phyloP scores from a whole-genome alignment of 2,888 invertebrate species.

The Tridacna crocea region DNA sequence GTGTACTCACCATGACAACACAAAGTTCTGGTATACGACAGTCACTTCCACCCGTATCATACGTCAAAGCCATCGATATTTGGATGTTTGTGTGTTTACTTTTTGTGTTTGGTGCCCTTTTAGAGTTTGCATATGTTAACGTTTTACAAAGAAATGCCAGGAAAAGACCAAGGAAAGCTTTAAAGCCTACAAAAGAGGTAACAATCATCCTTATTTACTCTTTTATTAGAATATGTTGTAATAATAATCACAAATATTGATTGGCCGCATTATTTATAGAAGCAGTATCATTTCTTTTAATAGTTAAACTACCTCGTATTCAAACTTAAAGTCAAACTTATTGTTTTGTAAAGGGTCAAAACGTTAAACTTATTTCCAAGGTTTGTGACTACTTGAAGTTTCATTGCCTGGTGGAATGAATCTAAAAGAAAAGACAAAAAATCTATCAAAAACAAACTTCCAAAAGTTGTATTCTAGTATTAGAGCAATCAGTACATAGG shows the following conservation, averaged over 20 bases:
- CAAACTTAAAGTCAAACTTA: too few relatives aligned
- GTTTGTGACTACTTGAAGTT: not conserved
- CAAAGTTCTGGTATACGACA: constrained; percentile 58
- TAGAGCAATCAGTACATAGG: too few relatives aligned
- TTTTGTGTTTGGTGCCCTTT: constrained; percentile 10
- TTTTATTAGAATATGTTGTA: not conserved
- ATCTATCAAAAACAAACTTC: not conserved
- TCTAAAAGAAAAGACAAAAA: not conserved
- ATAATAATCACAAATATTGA: not conserved
- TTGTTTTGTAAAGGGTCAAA: too few relatives aligned
- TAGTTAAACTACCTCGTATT: too few relatives aligned
- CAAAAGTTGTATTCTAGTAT: not conserved
- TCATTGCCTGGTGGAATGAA: too few relatives aligned
- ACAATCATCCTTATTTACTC: not conserved
- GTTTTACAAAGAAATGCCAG: constrained; percentile 10
- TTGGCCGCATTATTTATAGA: not conserved
- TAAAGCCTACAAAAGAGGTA: constrained; percentile 5
- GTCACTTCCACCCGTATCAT: constrained; percentile 53
- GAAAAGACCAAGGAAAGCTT: constrained; percentile 1
- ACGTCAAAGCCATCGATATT: constrained; percentile 17
- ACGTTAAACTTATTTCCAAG: not conserved
- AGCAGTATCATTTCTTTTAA: not conserved
- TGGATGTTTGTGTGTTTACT: constrained; percentile 25
- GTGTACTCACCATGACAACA: constrained; percentile 65
- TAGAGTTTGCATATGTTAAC: constrained; percentile 20